Evolutionary conservation across 2,888 invertebrate species (phyloP), one percentile per base, ranked within the genome.

Genomic region (Abscondita cerata): DNA sequence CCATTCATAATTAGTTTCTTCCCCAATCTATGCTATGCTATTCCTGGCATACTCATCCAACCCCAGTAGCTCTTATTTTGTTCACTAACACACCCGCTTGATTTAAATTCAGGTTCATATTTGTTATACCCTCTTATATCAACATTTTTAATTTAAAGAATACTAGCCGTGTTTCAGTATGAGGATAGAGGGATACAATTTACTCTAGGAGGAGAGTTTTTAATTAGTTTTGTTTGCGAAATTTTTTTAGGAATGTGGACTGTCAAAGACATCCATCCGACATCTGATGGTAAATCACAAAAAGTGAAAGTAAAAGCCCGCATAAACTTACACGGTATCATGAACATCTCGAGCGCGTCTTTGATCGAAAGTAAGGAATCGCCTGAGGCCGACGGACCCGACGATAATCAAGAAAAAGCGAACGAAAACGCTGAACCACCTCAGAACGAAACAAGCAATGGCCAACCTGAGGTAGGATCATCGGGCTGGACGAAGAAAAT

Each of bases 291-390:
- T 25, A 95, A 95, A 74, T 88, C 91, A n/a, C 92, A 95, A 67
- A 98, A 96, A 81, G 91, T 98, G 1, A 98, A 98, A 82, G 91
- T 99, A 2, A 98, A 98, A 83, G 95, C 96, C 4, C 87, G 97
- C 71, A 86, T 99, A 55, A 97, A 98, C 83, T 85, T 93, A 51
- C 92, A 99, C 79, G 98, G 99, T 52, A 90, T 98, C 64, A 90
- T 99, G 76, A 87, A 89, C 9, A 89, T 98, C 18, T 89, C 91
- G 9, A 92, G 92, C 54, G 98, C 98, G 2, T 89, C 92, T 0
- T 82, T 95, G 56, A 86, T 91, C 38, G 92, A 93, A 75, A 91
- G 91, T 75, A 89, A 89, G 73, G 87, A 85, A 64, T 82, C 84
- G 1, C 78, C 80, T 59, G 73, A 77, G 75, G 58, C 78, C 76